Conservation (phyloP, 2,113 vertebrate genomes). For the Apistogramma diplotaenia region DNA sequence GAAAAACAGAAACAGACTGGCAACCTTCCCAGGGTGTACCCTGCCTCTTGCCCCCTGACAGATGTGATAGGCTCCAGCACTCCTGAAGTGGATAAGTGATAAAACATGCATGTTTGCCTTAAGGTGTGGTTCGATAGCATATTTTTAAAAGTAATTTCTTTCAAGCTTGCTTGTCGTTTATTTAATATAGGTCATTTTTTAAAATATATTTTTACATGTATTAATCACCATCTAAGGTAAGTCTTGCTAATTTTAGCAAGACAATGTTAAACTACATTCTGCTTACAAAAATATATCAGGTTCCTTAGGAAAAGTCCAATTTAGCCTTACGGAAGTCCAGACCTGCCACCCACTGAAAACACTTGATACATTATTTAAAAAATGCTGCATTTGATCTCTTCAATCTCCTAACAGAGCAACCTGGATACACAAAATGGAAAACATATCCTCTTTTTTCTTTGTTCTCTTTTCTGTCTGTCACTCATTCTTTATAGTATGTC, state of each 20-base stretch:
- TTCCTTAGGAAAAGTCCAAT: neutral
- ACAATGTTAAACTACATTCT: neutral
- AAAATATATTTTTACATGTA: neutral
- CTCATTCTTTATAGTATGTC: neutral
- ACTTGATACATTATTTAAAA: neutral
- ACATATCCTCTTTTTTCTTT: too few relatives aligned
- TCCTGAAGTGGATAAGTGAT: too few relatives aligned
- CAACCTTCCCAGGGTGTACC: neutral
- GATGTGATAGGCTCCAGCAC: too few relatives aligned
- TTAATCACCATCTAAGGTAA: neutral
- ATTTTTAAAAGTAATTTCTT: too few relatives aligned
- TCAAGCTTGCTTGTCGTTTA: neutral
- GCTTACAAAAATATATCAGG: neutral
- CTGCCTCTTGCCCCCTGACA: neutral
- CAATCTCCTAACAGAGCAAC: neutral
- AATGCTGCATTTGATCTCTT: neutral
- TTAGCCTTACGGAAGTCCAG: neutral
- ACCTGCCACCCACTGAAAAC: neutral
- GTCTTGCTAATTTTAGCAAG: neutral
- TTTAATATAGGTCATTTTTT: neutral
- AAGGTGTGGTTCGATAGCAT: neutral
- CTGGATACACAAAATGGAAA: neutral
- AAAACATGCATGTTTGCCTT: neutral
- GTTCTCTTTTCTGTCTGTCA: neutral
- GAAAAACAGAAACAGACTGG: neutral